A percentile compares a stretch with the other conserved stretches of the same genome.
Evolutionary conservation across 1,140 invertebrate genomes (phyloP).

Genomic region (Spodoptera frugiperda): DNA sequence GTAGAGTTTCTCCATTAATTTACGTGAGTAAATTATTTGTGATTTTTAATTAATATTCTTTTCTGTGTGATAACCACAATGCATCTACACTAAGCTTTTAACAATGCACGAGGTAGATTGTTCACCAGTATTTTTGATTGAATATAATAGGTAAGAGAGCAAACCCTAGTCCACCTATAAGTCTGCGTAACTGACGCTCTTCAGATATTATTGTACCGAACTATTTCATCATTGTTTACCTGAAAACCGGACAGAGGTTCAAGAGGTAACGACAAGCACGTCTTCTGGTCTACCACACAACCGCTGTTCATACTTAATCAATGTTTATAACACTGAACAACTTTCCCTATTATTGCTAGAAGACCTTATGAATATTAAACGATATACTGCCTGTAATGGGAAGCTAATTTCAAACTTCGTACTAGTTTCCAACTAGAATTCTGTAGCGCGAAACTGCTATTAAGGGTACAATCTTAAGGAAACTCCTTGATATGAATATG

Average conservation of each 20-base stretch:
- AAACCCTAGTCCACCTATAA: too few species aligned
- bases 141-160: too few species aligned
- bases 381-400: slow-evolving; percentile 25
- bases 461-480: slow-evolving; percentile 15
- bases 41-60: too few species aligned
- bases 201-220: slow-evolving; percentile 38
- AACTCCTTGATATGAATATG: too few species aligned
- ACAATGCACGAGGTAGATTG: too few species aligned
- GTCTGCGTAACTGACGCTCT: slow-evolving; percentile 33
- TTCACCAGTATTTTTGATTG: too few species aligned
- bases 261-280: slow-evolving; percentile 5
- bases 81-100: too few species aligned
- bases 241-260: neutral
- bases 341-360: slow-evolving; percentile 35
- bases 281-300: slow-evolving; percentile 15
- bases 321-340: slow-evolving; percentile 33
- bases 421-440: slow-evolving; percentile 1
- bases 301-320: slow-evolving; percentile 29
- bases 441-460: slow-evolving; percentile 8
- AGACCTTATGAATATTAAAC: slow-evolving; percentile 39
- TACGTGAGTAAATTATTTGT: too few species aligned
- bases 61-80: too few species aligned
- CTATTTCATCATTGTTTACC: slow-evolving; percentile 22
- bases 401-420: slow-evolving; percentile 17
- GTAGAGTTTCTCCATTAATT: too few species aligned